A percentile compares a stretch with the other conserved stretches of the same genome.
Conservation (phyloP, 2,888 invertebrate species). For the Neria commutata region DNA sequence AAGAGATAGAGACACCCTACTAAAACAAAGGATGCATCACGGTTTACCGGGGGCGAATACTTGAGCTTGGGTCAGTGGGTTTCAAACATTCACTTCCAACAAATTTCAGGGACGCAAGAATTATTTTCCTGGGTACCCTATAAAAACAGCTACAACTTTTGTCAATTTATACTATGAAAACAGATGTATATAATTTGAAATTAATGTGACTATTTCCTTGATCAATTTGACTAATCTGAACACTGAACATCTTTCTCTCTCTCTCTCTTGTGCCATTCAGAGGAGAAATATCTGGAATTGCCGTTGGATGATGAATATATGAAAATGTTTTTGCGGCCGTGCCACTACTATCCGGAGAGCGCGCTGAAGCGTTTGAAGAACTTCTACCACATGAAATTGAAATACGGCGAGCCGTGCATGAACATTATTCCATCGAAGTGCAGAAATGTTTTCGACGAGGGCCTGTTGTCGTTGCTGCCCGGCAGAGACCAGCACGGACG, state of each 20-base stretch:
- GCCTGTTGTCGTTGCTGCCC: constrained; percentile 73
- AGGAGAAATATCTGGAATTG: constrained; percentile 67
- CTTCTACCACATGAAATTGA: constrained; percentile 72
- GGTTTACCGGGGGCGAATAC: no score
- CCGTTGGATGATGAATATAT: constrained; percentile 77
- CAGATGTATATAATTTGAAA: neutral
- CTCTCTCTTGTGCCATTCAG: no score
- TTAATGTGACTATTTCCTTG: neutral
- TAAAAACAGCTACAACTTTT: no score
- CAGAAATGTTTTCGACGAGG: constrained; percentile 69
- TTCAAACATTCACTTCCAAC: neutral
- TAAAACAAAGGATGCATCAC: no score
- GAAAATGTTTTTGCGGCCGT: constrained; percentile 80
- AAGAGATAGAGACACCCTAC: no score
- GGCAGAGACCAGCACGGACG: constrained; percentile 71
- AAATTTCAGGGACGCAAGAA: no score
- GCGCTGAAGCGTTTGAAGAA: constrained; percentile 78
- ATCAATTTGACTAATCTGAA: neutral
- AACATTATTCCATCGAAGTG: constrained; percentile 70
- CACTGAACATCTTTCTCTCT: neutral
- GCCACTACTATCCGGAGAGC: constrained; percentile 84
- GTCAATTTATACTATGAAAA: neutral
- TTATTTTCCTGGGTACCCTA: no score
- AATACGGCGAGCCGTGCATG: constrained; percentile 68
- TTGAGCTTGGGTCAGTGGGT: no score